Conservation (phyloP, 1,140 invertebrate species). For the Condylostylus longicornis region DNA sequence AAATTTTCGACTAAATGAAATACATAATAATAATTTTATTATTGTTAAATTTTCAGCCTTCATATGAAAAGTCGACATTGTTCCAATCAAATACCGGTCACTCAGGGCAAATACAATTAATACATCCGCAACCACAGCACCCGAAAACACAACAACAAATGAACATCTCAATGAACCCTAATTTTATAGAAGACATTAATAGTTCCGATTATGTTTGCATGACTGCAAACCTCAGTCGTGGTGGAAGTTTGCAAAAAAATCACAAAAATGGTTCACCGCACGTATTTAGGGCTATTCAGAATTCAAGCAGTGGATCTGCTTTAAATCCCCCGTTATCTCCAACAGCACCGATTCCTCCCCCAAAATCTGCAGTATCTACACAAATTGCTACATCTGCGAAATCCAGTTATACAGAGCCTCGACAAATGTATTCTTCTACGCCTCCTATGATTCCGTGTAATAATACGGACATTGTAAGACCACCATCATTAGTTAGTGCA, state of each 20-base stretch:
- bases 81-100: slow-evolving; percentile 1
- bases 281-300: not conserved
- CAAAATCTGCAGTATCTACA: slow-evolving; percentile 33
- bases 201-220: slow-evolving; percentile 56
- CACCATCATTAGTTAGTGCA: not conserved
- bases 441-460: too few relatives aligned
- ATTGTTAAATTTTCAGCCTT: slow-evolving; percentile 6
- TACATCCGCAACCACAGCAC: not conserved
- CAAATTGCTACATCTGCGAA: slow-evolving; percentile 1
- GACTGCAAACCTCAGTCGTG: slow-evolving; percentile 41
- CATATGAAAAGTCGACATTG: slow-evolving; percentile 1
- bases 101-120: not conserved
- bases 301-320: too few relatives aligned
- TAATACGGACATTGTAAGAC: slow-evolving; percentile 1
- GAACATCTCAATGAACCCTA: slow-evolving; percentile 28
- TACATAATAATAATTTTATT: not conserved
- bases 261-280: not conserved
- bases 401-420: too few relatives aligned
- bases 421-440: too few relatives aligned
- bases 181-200: slow-evolving; percentile 43
- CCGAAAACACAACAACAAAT: slow-evolving; percentile 11
- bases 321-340: slow-evolving; percentile 18
- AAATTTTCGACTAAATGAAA: not conserved
- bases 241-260: too few relatives aligned
- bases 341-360: slow-evolving; percentile 14